These are phyloP conservation scores for Nyctereutes procyonoides DNA, from an alignment of 2,113 vertebrate genomes.

Conservation along the genomic window DNA sequence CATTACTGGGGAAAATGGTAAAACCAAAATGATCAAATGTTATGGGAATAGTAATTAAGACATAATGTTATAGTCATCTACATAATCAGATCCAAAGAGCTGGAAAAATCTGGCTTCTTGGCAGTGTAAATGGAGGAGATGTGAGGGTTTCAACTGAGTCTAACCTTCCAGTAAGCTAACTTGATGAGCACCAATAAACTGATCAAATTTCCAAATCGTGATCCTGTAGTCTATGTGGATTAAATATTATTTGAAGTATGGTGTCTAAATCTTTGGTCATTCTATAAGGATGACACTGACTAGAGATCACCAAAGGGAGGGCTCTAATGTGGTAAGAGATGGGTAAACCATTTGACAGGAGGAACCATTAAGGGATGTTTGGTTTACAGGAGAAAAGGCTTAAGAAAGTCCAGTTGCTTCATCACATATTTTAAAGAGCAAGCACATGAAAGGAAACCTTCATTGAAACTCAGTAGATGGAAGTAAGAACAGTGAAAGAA, in stretches of 20 bases:
- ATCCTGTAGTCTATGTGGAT: background rate
- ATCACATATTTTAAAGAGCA: background rate
- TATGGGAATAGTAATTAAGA: background rate
- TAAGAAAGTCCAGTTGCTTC: background rate
- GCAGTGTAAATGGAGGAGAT: background rate
- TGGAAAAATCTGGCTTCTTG: background rate
- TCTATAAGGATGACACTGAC: background rate
- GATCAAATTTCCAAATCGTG: background rate
- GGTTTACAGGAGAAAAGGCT: background rate
- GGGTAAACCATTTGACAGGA: background rate
- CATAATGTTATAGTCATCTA: background rate
- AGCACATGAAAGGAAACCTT: background rate
- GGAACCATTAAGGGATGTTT: background rate
- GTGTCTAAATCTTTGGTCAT: background rate
- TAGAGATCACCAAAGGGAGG: background rate
- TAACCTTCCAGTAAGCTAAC: background rate
- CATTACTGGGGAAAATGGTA: background rate
- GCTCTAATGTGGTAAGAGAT: background rate
- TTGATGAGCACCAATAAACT: background rate
- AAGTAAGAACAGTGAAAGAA: background rate
- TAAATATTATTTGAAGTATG: slow-evolving; percentile 4
- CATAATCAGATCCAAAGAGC: background rate
- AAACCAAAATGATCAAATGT: background rate
- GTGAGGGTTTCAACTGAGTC: background rate
- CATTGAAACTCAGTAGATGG: background rate